Percentiles rank a stretch among this genome's conserved stretches.
Conservation (phyloP, 2,888 invertebrate species). For the Odontothrips loti region DNA sequence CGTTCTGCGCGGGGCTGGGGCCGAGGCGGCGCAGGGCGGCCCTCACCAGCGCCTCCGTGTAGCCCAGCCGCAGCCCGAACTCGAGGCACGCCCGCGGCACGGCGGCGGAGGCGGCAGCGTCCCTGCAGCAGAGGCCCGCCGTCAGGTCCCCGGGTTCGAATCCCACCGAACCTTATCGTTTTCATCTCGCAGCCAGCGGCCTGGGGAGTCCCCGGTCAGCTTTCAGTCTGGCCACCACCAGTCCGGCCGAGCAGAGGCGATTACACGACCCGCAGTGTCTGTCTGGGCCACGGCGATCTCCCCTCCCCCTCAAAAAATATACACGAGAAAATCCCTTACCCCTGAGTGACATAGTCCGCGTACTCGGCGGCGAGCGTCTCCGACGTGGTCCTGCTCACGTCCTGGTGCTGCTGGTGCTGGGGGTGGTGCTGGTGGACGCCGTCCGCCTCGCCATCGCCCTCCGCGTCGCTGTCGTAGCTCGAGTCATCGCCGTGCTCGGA, state of each 20-base stretch:
- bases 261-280: too few relatives aligned
- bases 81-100: conserved; percentile 70
- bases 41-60: conserved; percentile 79
- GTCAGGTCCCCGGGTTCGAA: conserved; percentile 27
- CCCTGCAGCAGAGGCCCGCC: conserved; percentile 34
- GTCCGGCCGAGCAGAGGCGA: too few relatives aligned
- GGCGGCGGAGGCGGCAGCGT: conserved; percentile 43
- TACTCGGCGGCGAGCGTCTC: conserved; percentile 82
- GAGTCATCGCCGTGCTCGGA: conserved; percentile 39
- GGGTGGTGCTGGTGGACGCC: conserved; percentile 56
- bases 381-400: conserved; percentile 75
- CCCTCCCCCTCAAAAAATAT: too few relatives aligned
- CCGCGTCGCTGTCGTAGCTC: conserved; percentile 39
- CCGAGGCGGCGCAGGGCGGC: conserved; percentile 81
- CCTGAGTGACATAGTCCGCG: conserved; percentile 68
- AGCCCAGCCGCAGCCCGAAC: conserved; percentile 88
- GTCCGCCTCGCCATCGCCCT: conserved; percentile 62
- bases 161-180: too few relatives aligned
- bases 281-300: too few relatives aligned
- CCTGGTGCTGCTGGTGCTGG: conserved; percentile 60
- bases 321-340: background rate
- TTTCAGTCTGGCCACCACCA: conserved; percentile 34
- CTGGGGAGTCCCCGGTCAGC: conserved; percentile 44
- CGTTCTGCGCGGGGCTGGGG: conserved; percentile 77
- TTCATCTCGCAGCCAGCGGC: conserved; percentile 1